Conservation (phyloP, 2,113 vertebrate genomes). For the Onychorhynchus coronatus region DNA sequence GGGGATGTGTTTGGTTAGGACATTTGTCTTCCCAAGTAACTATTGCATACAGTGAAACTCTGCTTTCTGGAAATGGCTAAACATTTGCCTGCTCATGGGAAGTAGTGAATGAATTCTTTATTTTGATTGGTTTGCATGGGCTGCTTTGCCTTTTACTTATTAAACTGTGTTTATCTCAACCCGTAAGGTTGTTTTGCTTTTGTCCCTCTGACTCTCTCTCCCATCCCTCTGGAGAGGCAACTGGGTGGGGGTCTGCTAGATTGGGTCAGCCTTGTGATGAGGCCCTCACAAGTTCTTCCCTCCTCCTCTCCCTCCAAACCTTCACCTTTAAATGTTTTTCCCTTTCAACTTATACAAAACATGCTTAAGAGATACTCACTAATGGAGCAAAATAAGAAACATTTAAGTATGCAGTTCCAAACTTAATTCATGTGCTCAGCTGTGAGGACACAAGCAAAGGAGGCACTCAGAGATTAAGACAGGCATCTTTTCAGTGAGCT, state of each 20-base stretch:
- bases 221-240: background rate
- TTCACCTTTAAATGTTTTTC: background rate
- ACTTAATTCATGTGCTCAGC: background rate
- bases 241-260: background rate
- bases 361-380: background rate
- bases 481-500: background rate
- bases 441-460: background rate
- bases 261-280: background rate
- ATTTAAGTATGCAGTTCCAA: background rate
- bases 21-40: background rate
- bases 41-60: background rate
- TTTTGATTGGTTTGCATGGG: background rate
- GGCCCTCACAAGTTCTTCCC: background rate
- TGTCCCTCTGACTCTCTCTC: background rate
- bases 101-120: background rate
- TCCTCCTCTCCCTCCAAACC: background rate
- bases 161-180: background rate
- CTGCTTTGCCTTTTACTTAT: background rate
- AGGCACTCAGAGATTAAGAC: background rate
- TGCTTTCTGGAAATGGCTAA: background rate
- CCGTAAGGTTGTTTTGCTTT: rapidly evolving
- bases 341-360: background rate
- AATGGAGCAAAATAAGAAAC: background rate
- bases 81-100: background rate
- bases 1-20: background rate